These are phyloP conservation scores for Sebastes cheni DNA, from an alignment of 2,797 vertebrate species.

Conservation along the genomic window DNA sequence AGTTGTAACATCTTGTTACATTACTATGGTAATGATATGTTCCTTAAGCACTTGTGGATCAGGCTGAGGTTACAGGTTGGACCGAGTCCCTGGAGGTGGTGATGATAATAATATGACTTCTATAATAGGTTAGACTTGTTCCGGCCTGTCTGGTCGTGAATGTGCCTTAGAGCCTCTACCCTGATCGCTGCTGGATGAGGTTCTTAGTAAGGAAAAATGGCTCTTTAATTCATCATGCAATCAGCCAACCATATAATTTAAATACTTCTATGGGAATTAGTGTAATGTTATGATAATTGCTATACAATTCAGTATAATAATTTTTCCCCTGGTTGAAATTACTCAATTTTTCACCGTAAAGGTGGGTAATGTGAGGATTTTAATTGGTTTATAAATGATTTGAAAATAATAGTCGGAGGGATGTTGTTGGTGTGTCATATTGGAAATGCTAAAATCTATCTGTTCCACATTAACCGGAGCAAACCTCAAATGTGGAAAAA, in stretches of 20 bases:
- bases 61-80: constrained; percentile 59
- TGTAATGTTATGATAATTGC: constrained; percentile 86
- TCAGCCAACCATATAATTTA: constrained; percentile 88
- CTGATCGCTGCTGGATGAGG: constrained; percentile 72
- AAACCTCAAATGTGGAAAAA: constrained; percentile 35
- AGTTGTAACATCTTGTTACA: constrained; percentile 29
- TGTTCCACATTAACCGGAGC: constrained; percentile 53
- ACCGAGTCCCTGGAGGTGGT: constrained; percentile 63
- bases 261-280: constrained; percentile 87
- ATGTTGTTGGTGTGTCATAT: constrained; percentile 30
- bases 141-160: constrained; percentile 71
- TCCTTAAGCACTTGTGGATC: constrained; percentile 77
- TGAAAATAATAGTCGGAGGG: constrained; percentile 59
- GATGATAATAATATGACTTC: constrained; percentile 63
- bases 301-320: constrained; percentile 81
- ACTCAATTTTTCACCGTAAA: constrained; percentile 75
- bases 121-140: constrained; percentile 67
- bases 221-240: constrained; percentile 86
- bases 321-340: constrained; percentile 75
- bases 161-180: constrained; percentile 65
- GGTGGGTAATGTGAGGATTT: constrained; percentile 73
- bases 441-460: constrained; percentile 47
- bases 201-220: constrained; percentile 74
- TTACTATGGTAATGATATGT: constrained; percentile 47
- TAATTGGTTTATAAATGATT: constrained; percentile 81